Conservation (phyloP, 2,888 invertebrate species). For the Drosophila kuntzei region DNA sequence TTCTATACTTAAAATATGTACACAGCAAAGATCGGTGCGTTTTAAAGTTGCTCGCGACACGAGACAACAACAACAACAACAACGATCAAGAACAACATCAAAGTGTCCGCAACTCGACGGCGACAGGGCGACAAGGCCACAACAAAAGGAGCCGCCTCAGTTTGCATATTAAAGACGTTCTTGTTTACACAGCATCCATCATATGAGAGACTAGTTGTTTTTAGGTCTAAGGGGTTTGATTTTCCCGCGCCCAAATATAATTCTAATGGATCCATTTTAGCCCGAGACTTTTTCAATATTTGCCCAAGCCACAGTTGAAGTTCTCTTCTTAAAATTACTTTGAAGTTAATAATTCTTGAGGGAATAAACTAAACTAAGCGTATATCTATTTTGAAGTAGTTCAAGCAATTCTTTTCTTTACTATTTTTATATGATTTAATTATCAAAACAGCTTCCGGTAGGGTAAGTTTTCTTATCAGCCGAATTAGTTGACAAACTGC, state of each 20-base stretch:
- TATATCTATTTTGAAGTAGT: constrained; percentile 12
- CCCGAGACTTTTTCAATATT: constrained; percentile 62
- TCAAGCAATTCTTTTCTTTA: neutral
- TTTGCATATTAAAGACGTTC: constrained; percentile 72
- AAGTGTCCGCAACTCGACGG: constrained; percentile 53
- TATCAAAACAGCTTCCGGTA: constrained; percentile 42
- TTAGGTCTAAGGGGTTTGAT: constrained; percentile 57
- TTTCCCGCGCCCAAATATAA: constrained; percentile 59
- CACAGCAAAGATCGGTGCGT: constrained; percentile 42
- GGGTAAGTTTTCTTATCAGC: constrained; percentile 15
- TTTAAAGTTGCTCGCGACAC: constrained; percentile 49
- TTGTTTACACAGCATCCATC: constrained; percentile 80
- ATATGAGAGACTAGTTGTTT: constrained; percentile 20
- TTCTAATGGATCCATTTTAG: constrained; percentile 69
- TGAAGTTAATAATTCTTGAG: constrained; percentile 27
- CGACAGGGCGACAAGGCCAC: constrained; percentile 71
- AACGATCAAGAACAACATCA: constrained; percentile 51
- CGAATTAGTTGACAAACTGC: constrained; percentile 27
- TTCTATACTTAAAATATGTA: constrained; percentile 25
- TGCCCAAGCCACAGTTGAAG: constrained; percentile 32
- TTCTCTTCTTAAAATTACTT: constrained; percentile 22
- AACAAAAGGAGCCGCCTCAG: constrained; percentile 73
- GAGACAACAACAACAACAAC: constrained; percentile 36
- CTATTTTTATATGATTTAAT: neutral
- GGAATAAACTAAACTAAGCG: neutral